Evolutionary conservation across 2,797 vertebrate species (phyloP).

Genomic region (Cyprinella venusta): DNA sequence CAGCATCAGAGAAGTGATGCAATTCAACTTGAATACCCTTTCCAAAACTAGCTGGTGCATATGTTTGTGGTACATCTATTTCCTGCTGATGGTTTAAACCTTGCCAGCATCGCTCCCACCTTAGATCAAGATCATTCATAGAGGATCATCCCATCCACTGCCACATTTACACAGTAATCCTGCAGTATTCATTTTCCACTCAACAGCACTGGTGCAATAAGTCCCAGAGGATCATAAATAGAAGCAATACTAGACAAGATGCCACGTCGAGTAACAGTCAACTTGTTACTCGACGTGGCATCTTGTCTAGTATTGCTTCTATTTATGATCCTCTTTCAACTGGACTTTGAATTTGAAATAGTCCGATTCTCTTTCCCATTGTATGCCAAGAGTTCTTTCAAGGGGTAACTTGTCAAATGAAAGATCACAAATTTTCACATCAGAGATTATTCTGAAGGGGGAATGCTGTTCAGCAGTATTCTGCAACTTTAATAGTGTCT

Average conservation of each 20-base stretch:
- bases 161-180: neutral
- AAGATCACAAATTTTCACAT: neutral
- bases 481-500: neutral
- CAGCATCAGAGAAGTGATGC: neutral
- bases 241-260: neutral
- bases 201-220: neutral
- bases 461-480: neutral
- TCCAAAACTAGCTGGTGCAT: neutral
- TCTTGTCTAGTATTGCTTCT: no score
- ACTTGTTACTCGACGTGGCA: neutral
- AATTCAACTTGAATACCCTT: neutral
- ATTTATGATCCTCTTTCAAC: neutral
- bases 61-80: neutral
- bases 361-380: neutral
- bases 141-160: neutral
- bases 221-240: neutral
- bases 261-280: neutral
- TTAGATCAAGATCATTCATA: neutral
- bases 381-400: neutral
- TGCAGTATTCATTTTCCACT: neutral
- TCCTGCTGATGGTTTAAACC: neutral
- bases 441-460: neutral
- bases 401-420: neutral
- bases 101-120: neutral
- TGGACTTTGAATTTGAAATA: neutral